These are phyloP conservation scores for Drosophila fulvimacula DNA, from an alignment of 2,888 invertebrate genomes.

Conservation along the genomic window DNA sequence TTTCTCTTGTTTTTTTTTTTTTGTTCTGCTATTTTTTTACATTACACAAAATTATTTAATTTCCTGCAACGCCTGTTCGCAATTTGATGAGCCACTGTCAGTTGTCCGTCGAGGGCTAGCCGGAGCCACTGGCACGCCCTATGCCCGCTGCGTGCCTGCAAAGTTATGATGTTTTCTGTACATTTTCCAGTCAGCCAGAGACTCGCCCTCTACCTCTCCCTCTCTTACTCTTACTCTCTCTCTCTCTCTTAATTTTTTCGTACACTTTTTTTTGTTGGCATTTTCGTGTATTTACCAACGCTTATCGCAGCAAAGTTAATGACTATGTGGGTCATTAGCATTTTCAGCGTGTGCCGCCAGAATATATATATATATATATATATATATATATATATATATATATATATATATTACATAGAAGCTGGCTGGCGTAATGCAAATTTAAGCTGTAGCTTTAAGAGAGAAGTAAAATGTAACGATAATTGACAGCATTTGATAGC, in stretches of 20 bases:
- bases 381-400: background rate
- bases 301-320: conserved; percentile 74
- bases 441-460: conserved; percentile 33
- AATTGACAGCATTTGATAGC: background rate
- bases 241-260: conserved; percentile 32
- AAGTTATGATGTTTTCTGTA: conserved; percentile 52
- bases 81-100: conserved; percentile 76
- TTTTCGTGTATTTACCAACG: conserved; percentile 41
- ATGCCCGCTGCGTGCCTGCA: conserved; percentile 36
- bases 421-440: conserved; percentile 23
- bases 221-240: background rate
- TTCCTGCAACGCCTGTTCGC: conserved; percentile 76
- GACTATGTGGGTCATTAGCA: conserved; percentile 77
- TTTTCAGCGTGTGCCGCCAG: conserved; percentile 46
- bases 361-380: background rate
- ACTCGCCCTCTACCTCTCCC: background rate
- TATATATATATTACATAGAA: background rate
- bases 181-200: conserved; percentile 1
- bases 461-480: background rate
- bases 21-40: conserved; percentile 29
- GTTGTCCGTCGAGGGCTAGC: conserved; percentile 35
- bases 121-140: background rate
- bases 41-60: conserved; percentile 77
- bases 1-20: conserved; percentile 4
- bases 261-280: background rate